phyloP scores from a whole-genome alignment of 2,888 invertebrate species.

The Yponomeuta plumbellus region DNA sequence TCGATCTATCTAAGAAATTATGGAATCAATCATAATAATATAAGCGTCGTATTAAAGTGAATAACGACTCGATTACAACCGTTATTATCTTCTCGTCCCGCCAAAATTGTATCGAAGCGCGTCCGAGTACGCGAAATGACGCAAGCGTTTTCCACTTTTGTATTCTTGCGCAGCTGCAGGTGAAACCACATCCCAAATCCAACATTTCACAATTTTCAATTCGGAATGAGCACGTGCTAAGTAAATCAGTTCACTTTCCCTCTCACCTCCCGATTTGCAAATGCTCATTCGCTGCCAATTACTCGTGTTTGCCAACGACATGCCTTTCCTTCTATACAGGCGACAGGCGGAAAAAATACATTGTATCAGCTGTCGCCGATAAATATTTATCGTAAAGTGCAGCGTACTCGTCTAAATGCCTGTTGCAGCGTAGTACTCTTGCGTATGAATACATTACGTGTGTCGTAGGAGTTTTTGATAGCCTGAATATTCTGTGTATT shows the following conservation, averaged over 20 bases:
- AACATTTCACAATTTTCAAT: slow-evolving; percentile 46
- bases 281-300: slow-evolving; percentile 35
- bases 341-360: too few species aligned
- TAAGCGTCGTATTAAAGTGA: too few species aligned
- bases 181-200: slow-evolving; percentile 49
- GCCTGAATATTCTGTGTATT: too few species aligned
- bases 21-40: too few species aligned
- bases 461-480: too few species aligned
- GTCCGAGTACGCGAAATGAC: background rate
- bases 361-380: too few species aligned
- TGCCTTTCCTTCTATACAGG: background rate
- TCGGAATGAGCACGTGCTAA: slow-evolving; percentile 46
- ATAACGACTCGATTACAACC: background rate
- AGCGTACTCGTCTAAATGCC: too few species aligned
- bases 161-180: slow-evolving; percentile 22
- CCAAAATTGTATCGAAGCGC: background rate
- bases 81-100: background rate
- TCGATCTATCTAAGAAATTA: too few species aligned
- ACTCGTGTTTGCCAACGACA: slow-evolving; percentile 22
- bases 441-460: too few species aligned
- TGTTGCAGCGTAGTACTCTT: too few species aligned
- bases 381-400: too few species aligned
- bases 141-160: background rate
- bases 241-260: slow-evolving; percentile 49
- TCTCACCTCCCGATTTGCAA: slow-evolving; percentile 45